A percentile compares a stretch with the other conserved stretches of the same genome.
phyloP scores from a whole-genome alignment of 2,113 vertebrate species.

The Burhinus bistriatus region DNA sequence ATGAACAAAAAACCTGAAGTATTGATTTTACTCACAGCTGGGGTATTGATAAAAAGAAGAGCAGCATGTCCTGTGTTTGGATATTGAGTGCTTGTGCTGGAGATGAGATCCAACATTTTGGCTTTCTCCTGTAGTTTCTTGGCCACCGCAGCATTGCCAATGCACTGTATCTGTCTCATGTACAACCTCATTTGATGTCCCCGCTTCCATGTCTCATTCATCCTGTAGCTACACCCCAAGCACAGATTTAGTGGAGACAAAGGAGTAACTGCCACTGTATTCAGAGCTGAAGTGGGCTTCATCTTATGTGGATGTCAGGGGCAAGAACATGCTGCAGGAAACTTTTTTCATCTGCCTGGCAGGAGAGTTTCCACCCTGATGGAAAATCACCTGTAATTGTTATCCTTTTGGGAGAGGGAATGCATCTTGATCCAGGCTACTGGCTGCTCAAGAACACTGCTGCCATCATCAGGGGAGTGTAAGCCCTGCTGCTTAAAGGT shows the following conservation, averaged over 20 bases:
- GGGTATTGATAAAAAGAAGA: background rate
- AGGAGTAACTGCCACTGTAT: background rate
- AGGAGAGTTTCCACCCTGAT: background rate
- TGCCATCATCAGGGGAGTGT: background rate
- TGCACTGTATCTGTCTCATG: background rate
- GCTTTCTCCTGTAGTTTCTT: background rate
- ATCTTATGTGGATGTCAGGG: fast-evolving
- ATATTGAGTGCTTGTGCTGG: background rate
- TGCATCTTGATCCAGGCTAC: background rate
- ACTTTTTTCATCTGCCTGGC: background rate
- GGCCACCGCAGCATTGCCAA: background rate
- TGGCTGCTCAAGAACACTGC: background rate
- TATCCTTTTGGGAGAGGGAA: background rate
- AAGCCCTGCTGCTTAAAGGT: background rate
- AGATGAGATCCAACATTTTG: background rate
- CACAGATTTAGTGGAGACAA: background rate
- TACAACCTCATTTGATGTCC: background rate
- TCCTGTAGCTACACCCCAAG: background rate
- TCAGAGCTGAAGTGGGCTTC: background rate
- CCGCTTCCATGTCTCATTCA: background rate
- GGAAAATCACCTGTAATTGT: background rate
- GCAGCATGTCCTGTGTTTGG: background rate
- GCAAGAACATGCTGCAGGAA: background rate
- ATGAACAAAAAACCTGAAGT: background rate
- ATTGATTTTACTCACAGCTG: background rate